Conservation (phyloP, 2,888 invertebrate species). For the Erpobdella octoculata region DNA sequence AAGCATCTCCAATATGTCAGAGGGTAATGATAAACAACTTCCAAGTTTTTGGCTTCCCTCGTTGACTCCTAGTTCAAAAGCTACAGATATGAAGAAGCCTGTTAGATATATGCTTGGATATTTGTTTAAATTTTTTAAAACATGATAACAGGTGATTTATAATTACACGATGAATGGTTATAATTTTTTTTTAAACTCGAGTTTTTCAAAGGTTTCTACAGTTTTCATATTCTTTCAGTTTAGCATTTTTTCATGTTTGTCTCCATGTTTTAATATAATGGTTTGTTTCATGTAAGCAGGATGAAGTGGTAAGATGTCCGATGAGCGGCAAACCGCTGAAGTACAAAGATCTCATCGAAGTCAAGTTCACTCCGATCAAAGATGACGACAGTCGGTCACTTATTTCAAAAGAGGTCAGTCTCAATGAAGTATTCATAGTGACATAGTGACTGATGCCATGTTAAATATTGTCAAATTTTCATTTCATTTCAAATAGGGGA, state of each 20-base stretch:
- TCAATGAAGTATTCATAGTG: background rate
- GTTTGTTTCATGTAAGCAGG: constrained; percentile 53
- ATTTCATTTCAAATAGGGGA: no score
- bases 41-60: constrained; percentile 96
- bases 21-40: constrained; percentile 69
- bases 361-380: constrained; percentile 82
- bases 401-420: constrained; percentile 68
- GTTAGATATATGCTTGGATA: no score
- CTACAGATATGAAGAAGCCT: constrained; percentile 68
- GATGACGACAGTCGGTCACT: constrained; percentile 79
- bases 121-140: no score
- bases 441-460: no score
- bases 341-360: constrained; percentile 81
- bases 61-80: constrained; percentile 76
- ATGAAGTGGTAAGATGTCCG: constrained; percentile 71
- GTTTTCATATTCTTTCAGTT: background rate
- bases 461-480: no score
- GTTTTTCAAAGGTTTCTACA: background rate
- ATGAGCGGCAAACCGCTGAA: constrained; percentile 76
- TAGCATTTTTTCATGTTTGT: background rate
- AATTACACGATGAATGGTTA: no score
- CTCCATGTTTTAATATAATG: background rate
- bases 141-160: no score
- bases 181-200: no score
- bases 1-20: constrained; percentile 69